Base-by-base conservation (phyloP, 2,888 invertebrate species). In the Liodrosophila aerea region DNA sequence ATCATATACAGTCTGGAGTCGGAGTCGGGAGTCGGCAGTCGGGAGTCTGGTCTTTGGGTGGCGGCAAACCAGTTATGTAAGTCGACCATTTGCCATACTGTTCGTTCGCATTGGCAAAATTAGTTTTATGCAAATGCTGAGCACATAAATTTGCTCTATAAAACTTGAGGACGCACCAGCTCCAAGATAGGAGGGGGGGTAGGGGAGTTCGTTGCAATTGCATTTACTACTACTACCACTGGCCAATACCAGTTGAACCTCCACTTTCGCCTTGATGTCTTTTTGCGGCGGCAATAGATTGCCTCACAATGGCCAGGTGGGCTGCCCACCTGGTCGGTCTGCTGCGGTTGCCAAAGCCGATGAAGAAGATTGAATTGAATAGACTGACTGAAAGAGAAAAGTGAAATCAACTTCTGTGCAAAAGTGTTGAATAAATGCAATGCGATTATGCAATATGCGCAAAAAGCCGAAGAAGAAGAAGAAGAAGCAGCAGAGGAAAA, bases 111-210 rank as follows among this genome's bases (percentile, higher is more conserved):
- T 62, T 59, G 52, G 58, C 51, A 56, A 77, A 81, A 77, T 81
- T 84, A 76, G 77, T 81, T 77, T 84, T 81, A 84, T 77, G 77
- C 85, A 84, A 77, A 77, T 84, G 77, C 67, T 65, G 73, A 73
- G 81, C 74, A 76, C 73, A 84, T 81, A 84, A 84, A 81, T 84
- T 66, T 73, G 84, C 77, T 76, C 82, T 63, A 73, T 62, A 76
- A 70, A 81, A 58, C 59, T 61, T 56, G 40, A 41, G 54, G 58
- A 56, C 58, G 53, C 45, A 47, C 40, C 16, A 36, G 45, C 7
- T n/a, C 7, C 36, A 30, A 34, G 16, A 0, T 30, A 5, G 9
- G 11, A 8, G 16, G 37, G 36, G 27, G 8, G 22, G 33, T 7
- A 11, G 12, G 27, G 11, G 27, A 22, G 5, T 9, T 1, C 2